Conservation (phyloP, 2,888 invertebrate genomes). For the Hybos culiciformis region DNA sequence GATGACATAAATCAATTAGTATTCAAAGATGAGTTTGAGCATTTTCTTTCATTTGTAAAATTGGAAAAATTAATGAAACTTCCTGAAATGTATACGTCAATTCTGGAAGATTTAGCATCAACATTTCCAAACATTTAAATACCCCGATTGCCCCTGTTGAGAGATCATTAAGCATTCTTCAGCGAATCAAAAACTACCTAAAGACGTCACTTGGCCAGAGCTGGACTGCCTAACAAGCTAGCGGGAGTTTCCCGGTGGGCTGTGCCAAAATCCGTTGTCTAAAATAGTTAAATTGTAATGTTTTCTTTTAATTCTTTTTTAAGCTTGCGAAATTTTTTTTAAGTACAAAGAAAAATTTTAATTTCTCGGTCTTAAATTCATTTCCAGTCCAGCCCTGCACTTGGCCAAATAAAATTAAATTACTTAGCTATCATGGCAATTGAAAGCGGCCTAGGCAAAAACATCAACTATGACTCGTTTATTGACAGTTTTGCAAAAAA, state of each 20-base stretch:
- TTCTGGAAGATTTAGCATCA: neutral
- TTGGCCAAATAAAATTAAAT: neutral
- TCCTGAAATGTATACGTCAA: neutral
- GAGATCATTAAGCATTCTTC: neutral
- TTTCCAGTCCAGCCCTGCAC: no score
- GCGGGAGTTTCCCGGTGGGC: no score
- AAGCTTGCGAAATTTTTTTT: no score
- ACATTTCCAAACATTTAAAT: neutral
- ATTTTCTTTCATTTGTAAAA: constrained; percentile 1
- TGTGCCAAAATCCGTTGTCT: no score
- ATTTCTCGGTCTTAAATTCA: no score
- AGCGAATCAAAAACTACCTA: neutral
- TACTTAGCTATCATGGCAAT: neutral
- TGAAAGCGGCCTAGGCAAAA: neutral
- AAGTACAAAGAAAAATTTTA: no score
- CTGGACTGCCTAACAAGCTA: no score
- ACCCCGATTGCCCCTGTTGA: neutral
- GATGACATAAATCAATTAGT: neutral
- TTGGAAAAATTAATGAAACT: neutral
- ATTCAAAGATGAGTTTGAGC: constrained; percentile 1
- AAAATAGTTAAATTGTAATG: no score
- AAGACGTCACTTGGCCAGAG: neutral
- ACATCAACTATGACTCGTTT: neutral
- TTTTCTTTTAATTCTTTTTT: no score
- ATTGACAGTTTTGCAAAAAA: no score